Conservation (phyloP, 2,888 invertebrate species). For the Melieria picta region DNA sequence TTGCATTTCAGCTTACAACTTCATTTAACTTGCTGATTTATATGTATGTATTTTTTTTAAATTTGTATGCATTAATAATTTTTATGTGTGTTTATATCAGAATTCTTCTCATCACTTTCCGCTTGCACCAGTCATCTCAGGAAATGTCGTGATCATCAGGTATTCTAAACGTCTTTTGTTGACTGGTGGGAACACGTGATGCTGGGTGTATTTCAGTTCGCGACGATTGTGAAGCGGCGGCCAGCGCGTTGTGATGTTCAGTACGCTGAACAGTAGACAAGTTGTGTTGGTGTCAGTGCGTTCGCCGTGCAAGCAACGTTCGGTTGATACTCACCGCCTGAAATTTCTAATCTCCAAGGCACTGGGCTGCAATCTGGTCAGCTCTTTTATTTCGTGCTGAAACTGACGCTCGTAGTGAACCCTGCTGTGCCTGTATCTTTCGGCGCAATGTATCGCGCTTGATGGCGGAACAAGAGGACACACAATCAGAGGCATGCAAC, state of each 20-base stretch:
- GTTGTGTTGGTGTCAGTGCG: neutral
- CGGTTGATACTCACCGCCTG: conserved; percentile 50
- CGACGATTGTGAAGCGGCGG: conserved; percentile 50
- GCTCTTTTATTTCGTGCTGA: conserved; percentile 43
- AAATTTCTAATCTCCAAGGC: too few species aligned
- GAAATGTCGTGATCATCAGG: conserved; percentile 40
- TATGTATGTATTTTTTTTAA: conserved; percentile 17
- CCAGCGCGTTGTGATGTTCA: conserved; percentile 51
- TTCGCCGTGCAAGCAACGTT: conserved; percentile 13
- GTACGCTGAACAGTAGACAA: conserved; percentile 39
- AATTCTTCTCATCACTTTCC: too few species aligned
- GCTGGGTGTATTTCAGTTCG: conserved; percentile 44
- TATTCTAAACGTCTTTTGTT: conserved; percentile 42
- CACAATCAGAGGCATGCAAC: too few species aligned
- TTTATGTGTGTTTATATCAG: too few species aligned
- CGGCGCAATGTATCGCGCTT: too few species aligned
- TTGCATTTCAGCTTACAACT: neutral
- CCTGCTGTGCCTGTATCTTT: too few species aligned
- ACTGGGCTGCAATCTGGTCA: conserved; percentile 36
- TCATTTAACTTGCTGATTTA: neutral
- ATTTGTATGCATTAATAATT: neutral
- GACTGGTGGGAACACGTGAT: conserved; percentile 43
- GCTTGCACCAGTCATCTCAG: too few species aligned
- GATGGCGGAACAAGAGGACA: too few species aligned
- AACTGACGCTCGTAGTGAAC: conserved; percentile 46